These are phyloP conservation scores for Xylocopa sonorina DNA, from an alignment of 1,140 invertebrate species.

Conservation along the genomic window DNA sequence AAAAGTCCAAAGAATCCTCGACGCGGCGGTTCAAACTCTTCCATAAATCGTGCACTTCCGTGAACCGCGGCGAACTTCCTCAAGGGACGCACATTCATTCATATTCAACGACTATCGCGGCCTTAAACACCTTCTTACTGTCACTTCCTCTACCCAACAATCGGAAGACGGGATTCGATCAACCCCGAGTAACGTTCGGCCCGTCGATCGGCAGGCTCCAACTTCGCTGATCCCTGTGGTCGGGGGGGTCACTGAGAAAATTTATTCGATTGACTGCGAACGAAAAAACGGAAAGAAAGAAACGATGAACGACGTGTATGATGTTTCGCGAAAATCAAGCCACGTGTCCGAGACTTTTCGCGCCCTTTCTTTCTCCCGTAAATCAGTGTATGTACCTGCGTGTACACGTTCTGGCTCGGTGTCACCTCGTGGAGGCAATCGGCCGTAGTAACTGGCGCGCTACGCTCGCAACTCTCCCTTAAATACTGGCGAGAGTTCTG, in stretches of 20 bases:
- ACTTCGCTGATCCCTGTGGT: no score
- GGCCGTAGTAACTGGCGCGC: constrained; percentile 77
- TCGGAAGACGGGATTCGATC: no score
- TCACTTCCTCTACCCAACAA: background rate
- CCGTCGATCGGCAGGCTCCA: background rate
- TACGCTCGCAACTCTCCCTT: constrained; percentile 78
- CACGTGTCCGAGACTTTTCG: constrained; percentile 25
- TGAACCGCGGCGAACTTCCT: background rate
- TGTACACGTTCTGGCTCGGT: constrained; percentile 5
- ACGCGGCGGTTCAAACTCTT: constrained; percentile 22
- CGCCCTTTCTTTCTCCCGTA: constrained; percentile 12
- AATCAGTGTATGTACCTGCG: background rate
- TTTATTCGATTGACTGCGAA: no score
- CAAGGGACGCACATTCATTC: constrained; percentile 3
- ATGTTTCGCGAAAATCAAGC: background rate
- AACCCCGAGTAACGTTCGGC: background rate
- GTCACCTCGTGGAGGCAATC: constrained; percentile 72
- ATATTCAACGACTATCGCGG: constrained; percentile 9
- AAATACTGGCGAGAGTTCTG: constrained; percentile 78
- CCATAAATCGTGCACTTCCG: constrained; percentile 33
- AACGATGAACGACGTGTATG: background rate
- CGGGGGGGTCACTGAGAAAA: no score
- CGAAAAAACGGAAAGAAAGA: background rate
- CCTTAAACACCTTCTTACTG: background rate
- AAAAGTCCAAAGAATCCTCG: constrained; percentile 27